Evolutionary conservation across 2,888 invertebrate genomes (phyloP), one percentile per base, ranked within the genome.

Genomic region (Scaptomyza parva): DNA sequence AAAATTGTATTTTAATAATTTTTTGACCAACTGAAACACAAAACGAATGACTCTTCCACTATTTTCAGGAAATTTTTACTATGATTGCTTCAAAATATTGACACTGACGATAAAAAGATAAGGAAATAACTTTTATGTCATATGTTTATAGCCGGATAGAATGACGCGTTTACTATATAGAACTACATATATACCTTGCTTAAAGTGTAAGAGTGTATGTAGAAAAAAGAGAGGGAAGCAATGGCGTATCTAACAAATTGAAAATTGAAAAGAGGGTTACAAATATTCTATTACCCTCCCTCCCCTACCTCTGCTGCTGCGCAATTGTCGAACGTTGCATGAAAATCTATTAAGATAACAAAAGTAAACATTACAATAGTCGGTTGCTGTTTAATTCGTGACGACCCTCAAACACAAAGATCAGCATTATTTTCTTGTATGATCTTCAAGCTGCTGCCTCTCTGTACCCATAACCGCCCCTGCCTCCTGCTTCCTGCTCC

Each of bases 401-500:
- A 86, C 82, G 77, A 69, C 70, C 66, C 86, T 72, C 76, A 72
- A 72, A 12, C 51, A 12, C 51, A 41, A 20, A 54, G 69, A 68
- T 55, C 73, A 65, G 52, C 64, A 45, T 50, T 62, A n/a, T 33
- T 0, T 1, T 37, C 8, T 78, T 58, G 62, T 58, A 53, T 76
- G 86, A 72, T 85, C 76, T 82, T 79, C 68, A 78, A 65, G 67
- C 40, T 18, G 35, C 30, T 20, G 39, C 18, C 50, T 24, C 20
- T 14, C 18, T 37, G n/a, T 2, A 14, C 41, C 50, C 35, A 22
- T 20, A 1, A 1, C 30, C 17, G 33, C 18, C 50, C 28, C 17
- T 14, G 28, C 14, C 8, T 7, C 22, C n/a, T n/a, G 33, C 53
- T 24, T 35, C 8, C 9, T 30, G 11, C 28, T n/a, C 28, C 11